These are phyloP conservation scores for Sigmodon hispidus DNA, from an alignment of 2,113 vertebrate species.

Conservation along the genomic window DNA sequence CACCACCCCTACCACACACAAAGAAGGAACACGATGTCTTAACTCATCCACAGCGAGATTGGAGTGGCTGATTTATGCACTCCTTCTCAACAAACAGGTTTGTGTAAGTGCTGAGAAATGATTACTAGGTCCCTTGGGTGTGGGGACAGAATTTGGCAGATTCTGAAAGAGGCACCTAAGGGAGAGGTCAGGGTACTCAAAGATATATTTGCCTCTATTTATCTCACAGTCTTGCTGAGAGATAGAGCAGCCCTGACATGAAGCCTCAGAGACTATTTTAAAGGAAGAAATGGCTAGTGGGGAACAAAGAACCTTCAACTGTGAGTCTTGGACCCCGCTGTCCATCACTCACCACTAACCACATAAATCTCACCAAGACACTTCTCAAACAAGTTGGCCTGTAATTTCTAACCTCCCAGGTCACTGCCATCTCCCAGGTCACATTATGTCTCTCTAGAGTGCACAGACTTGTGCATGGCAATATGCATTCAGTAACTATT, in stretches of 20 bases:
- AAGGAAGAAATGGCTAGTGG: not conserved
- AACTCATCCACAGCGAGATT: not conserved
- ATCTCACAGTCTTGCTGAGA: not conserved
- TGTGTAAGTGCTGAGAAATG: conserved; percentile 1
- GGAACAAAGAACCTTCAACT: not conserved
- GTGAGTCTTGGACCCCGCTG: not conserved
- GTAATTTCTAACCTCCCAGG: not conserved
- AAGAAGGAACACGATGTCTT: conserved; percentile 43
- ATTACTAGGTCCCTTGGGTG: not conserved
- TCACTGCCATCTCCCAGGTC: not conserved
- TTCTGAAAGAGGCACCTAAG: not conserved
- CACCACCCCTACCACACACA: not conserved
- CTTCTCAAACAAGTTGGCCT: not conserved
- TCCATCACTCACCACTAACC: not conserved
- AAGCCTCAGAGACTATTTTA: not conserved
- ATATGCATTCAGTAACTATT: not conserved
- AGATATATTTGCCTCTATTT: not conserved
- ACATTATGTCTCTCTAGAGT: not conserved
- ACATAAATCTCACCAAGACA: not conserved
- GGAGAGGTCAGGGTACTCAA: not conserved
- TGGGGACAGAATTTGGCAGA: not conserved
- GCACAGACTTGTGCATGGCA: not conserved
- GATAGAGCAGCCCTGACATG: not conserved
- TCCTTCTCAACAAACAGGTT: conserved; percentile 14
- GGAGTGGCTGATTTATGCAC: not conserved